phyloP scores from a whole-genome alignment of 2,888 invertebrate species.

The Palloptera scutellata region DNA sequence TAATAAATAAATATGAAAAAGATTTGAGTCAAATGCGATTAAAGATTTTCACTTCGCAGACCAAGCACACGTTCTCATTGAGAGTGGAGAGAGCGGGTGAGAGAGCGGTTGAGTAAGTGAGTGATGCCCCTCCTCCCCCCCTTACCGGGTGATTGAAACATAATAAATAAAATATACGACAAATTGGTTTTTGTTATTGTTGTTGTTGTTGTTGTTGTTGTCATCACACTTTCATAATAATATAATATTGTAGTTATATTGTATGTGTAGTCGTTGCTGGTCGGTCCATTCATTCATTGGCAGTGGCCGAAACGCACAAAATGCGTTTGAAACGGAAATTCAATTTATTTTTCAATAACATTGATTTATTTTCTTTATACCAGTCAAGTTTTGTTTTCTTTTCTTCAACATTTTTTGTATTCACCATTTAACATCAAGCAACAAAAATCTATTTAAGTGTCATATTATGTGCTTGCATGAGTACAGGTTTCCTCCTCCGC shows the following conservation, averaged over 20 bases:
- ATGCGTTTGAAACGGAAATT: slow-evolving; percentile 20
- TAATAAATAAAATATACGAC: slow-evolving; percentile 15
- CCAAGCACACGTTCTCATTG: slow-evolving; percentile 6
- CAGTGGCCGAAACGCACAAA: background rate
- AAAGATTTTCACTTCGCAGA: slow-evolving; percentile 19
- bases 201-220: too few species aligned
- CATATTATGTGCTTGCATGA: too few species aligned
- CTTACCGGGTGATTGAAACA: too few species aligned
- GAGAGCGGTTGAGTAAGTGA: too few species aligned
- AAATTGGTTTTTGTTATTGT: slow-evolving; percentile 21
- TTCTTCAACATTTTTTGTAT: background rate
- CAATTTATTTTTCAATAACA: slow-evolving; percentile 28
- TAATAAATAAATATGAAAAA: slow-evolving; percentile 23
- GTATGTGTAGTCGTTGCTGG: too few species aligned
- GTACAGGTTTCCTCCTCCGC: too few species aligned
- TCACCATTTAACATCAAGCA: too few species aligned
- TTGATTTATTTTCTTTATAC: slow-evolving; percentile 20
- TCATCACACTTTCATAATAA: too few species aligned
- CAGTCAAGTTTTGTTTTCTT: background rate
- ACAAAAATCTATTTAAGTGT: too few species aligned
- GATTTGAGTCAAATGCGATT: slow-evolving; percentile 24
- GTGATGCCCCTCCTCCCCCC: too few species aligned
- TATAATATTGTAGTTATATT: too few species aligned
- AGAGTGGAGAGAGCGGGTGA: too few species aligned
- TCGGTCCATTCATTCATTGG: background rate